Base-by-base conservation (phyloP, 2,888 invertebrate genomes). In the Acheta domesticus region DNA sequence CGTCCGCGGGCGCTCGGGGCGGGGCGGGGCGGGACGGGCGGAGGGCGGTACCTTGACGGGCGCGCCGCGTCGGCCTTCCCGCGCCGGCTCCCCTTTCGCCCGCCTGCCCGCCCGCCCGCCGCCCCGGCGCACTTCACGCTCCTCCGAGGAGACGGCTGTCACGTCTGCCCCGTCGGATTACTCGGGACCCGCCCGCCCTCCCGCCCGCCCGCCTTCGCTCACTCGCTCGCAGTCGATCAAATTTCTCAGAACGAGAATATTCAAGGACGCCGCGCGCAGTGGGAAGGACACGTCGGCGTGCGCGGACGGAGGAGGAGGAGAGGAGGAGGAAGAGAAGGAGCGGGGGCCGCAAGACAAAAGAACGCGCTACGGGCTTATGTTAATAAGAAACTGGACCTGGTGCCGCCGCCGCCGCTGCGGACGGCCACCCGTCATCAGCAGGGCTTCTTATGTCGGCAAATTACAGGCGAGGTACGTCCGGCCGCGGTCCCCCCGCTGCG, bases 121-220 rank as follows among this genome's bases (percentile, higher is more conserved):
- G 49, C 75, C 49, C 74, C 77, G 74, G 12, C 77, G n/a, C 74
- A 74, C 78, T 80, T 80, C 80, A 78, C 75, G 80, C 75, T 75
- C 77, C 77, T 80, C 80, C 73, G 80, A 75, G 80, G 5, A 5
- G 80, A 79, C 76, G 78, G 49, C 81, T 80, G 81, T 81, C 81
- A 80, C 81, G 80, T 79, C 79, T 80, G 36, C 76, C 76, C 76
- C 78, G 81, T 80, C 81, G 79, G 81, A 79, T 81, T 81, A 81
- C 79, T 76, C 48, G 76, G 76, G 79, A 76, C 79, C 74, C 77
- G 48, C 73, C 23, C 49, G 5, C 23, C 23, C 36, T 3, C 36
- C 5, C 36, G 36, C 36, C 62, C 78, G 8, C 21, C 48, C 80
- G 77, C 80, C 76, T 75, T 76, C 78, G 48, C 48, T 78, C 50